Percentiles rank a stretch among this genome's conserved stretches.
Evolutionary conservation across 1,140 invertebrate species (phyloP).

Genomic region (Oedothorax gibbosus): DNA sequence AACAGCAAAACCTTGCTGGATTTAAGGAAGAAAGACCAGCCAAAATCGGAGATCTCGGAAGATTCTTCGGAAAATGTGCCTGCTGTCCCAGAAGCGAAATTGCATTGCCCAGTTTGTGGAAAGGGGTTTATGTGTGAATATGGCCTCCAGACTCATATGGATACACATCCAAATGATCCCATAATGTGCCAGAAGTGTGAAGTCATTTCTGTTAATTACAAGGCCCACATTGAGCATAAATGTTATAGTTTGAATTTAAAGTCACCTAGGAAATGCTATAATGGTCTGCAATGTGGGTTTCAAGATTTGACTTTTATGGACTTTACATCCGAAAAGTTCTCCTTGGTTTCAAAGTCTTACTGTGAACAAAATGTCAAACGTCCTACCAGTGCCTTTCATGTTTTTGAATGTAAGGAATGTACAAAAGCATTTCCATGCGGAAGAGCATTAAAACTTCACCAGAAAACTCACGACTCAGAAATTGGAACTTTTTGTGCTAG

Average conservation of each 20-base stretch:
- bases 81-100: slow-evolving; percentile 33
- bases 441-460: slow-evolving; percentile 71
- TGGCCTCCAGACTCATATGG: slow-evolving; percentile 76
- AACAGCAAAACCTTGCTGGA: slow-evolving; percentile 10
- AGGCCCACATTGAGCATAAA: slow-evolving; percentile 56
- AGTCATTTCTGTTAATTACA: slow-evolving; percentile 77
- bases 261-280: slow-evolving; percentile 24
- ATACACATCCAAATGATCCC: slow-evolving; percentile 77
- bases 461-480: slow-evolving; percentile 26
- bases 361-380: slow-evolving; percentile 79
- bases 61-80: background rate
- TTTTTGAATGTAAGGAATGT: slow-evolving; percentile 80
- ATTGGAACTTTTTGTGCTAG: slow-evolving; percentile 43
- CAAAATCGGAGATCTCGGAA: background rate
- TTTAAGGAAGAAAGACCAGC: slow-evolving; percentile 20
- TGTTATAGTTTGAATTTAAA: slow-evolving; percentile 34
- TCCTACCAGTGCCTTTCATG: slow-evolving; percentile 74
- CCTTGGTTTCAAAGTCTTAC: slow-evolving; percentile 78
- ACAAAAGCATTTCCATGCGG: slow-evolving; percentile 80
- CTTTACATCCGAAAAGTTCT: slow-evolving; percentile 82
- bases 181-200: slow-evolving; percentile 80
- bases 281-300: slow-evolving; percentile 72
- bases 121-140: slow-evolving; percentile 74
- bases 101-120: slow-evolving; percentile 69
- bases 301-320: slow-evolving; percentile 82